Conservation (phyloP, 2,888 invertebrate species). For the Pachydiplax longipennis region DNA sequence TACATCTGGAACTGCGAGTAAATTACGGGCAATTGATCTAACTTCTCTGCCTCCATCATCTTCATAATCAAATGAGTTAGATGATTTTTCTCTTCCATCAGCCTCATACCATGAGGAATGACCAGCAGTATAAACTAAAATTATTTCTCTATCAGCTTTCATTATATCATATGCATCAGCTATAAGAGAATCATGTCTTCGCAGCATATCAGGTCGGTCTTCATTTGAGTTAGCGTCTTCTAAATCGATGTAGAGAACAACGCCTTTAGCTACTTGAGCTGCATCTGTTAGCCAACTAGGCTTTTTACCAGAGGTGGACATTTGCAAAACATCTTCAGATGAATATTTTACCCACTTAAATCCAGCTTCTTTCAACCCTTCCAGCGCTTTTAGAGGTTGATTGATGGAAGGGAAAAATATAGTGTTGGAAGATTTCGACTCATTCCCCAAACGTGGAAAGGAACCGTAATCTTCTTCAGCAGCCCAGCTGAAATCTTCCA, state of each 20-base stretch:
- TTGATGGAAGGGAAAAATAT: slow-evolving; percentile 49
- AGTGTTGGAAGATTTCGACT: slow-evolving; percentile 37
- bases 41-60: slow-evolving; percentile 45
- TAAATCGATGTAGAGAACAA: slow-evolving; percentile 44
- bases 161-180: slow-evolving; percentile 63
- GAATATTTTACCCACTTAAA: slow-evolving; percentile 48
- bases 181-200: slow-evolving; percentile 58
- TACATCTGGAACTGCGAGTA: neutral
- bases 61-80: neutral
- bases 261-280: neutral
- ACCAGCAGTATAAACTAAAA: slow-evolving; percentile 67
- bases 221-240: slow-evolving; percentile 58
- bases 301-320: slow-evolving; percentile 47
- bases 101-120: slow-evolving; percentile 64
- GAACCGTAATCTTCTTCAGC: slow-evolving; percentile 17
- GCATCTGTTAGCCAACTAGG: slow-evolving; percentile 48
- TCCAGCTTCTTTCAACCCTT: slow-evolving; percentile 53
- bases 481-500: slow-evolving; percentile 47
- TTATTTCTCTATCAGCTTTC: slow-evolving; percentile 59
- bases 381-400: slow-evolving; percentile 50
- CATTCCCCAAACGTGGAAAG: slow-evolving; percentile 12
- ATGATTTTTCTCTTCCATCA: slow-evolving; percentile 45
- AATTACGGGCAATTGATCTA: slow-evolving; percentile 43
- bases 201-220: slow-evolving; percentile 62
- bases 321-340: slow-evolving; percentile 47